These are phyloP conservation scores for Gymnocypris eckloni DNA, from an alignment of 2,797 vertebrate genomes.

Conservation along the genomic window DNA sequence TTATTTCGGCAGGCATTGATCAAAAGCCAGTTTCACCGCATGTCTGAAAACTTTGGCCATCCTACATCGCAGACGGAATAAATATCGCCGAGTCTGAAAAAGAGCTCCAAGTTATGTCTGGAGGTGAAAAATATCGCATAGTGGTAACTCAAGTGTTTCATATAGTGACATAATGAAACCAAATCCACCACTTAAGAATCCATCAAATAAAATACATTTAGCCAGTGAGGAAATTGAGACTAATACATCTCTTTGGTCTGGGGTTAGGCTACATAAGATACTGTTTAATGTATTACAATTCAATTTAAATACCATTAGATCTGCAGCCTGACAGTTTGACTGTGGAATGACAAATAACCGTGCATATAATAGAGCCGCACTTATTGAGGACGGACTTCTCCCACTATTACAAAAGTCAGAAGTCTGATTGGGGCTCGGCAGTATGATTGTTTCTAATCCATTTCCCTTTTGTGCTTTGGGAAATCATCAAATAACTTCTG, in stretches of 20 bases:
- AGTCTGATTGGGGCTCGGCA: constrained; percentile 41
- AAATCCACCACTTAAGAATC: constrained; percentile 65
- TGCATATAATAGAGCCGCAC: constrained; percentile 66
- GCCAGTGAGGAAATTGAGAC: constrained; percentile 67
- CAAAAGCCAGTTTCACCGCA: constrained; percentile 21
- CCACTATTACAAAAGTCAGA: constrained; percentile 57
- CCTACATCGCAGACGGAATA: constrained; percentile 52
- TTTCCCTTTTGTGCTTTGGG: constrained; percentile 46
- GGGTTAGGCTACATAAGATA: constrained; percentile 68
- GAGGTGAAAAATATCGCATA: constrained; percentile 60
- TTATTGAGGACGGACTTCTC: constrained; percentile 62
- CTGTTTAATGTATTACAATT: constrained; percentile 75
- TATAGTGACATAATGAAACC: constrained; percentile 67
- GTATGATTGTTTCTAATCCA: constrained; percentile 51
- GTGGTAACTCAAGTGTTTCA: constrained; percentile 64
- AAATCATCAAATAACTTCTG: constrained; percentile 44
- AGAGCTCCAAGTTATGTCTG: constrained; percentile 44
- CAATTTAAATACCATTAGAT: constrained; percentile 75
- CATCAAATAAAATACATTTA: constrained; percentile 65
- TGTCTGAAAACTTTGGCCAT: constrained; percentile 47
- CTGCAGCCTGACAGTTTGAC: constrained; percentile 70
- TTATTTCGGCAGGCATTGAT: constrained; percentile 14
- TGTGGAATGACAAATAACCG: constrained; percentile 68
- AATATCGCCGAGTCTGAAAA: constrained; percentile 54
- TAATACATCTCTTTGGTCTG: constrained; percentile 69